phyloP scores from a whole-genome alignment of 2,113 vertebrate species.

The Corythoichthys intestinalis region DNA sequence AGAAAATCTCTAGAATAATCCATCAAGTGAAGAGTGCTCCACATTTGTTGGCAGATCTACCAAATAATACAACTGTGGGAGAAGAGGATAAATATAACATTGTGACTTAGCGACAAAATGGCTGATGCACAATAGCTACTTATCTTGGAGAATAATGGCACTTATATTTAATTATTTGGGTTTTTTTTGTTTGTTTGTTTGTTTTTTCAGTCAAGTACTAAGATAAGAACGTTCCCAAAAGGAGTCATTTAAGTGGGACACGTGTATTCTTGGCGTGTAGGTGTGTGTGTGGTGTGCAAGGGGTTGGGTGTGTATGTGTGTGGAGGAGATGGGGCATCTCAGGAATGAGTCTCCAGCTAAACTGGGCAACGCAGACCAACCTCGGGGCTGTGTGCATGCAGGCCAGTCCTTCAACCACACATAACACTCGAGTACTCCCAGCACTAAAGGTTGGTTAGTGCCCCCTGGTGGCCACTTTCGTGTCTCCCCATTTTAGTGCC shows the following conservation, averaged over 20 bases:
- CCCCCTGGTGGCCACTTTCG: background rate
- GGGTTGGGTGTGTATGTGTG: background rate
- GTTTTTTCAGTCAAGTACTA: background rate
- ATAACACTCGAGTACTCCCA: background rate
- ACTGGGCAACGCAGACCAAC: background rate
- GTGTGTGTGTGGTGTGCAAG: background rate
- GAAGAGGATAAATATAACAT: background rate
- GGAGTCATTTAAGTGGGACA: background rate
- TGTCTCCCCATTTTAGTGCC: background rate
- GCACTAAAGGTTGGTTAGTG: background rate
- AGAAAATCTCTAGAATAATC: constrained; percentile 1
- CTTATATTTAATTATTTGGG: background rate
- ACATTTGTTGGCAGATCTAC: background rate
- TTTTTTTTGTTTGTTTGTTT: background rate
- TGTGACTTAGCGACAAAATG: background rate
- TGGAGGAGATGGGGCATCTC: no score
- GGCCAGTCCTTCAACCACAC: background rate
- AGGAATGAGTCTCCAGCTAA: background rate
- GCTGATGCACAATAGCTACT: background rate
- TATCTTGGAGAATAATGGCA: background rate
- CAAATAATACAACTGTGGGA: background rate
- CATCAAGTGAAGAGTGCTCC: background rate
- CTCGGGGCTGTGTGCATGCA: background rate
- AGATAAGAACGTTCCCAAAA: background rate
- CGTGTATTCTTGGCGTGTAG: background rate